A percentile compares a stretch with the other conserved stretches of the same genome.
Evolutionary conservation across 2,888 invertebrate species (phyloP).

Genomic region (Tiphia femorata): DNA sequence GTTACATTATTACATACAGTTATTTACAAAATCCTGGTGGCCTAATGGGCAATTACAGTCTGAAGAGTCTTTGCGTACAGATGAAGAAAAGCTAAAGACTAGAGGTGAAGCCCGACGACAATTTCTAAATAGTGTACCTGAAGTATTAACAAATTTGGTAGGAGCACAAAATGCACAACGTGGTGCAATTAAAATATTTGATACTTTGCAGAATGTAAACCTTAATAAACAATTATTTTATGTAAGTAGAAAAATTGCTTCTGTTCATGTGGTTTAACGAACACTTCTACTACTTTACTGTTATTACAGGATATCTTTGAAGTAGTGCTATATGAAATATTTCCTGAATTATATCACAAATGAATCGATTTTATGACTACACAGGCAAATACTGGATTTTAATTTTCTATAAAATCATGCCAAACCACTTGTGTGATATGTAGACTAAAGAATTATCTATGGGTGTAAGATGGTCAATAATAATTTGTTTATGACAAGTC

Average conservation of each 20-base stretch:
- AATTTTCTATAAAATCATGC: neutral
- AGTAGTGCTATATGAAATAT: slow-evolving; percentile 70
- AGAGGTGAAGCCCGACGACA: slow-evolving; percentile 78
- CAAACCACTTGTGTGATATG: neutral
- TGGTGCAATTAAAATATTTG: slow-evolving; percentile 88
- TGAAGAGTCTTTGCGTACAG: slow-evolving; percentile 71
- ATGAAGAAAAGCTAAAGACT: slow-evolving; percentile 77
- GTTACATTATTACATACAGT: slow-evolving; percentile 88
- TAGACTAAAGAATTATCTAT: too few species aligned
- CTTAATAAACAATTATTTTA: slow-evolving; percentile 93
- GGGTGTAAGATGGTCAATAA: too few species aligned
- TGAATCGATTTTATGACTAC: slow-evolving; percentile 24
- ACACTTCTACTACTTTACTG: too few species aligned
- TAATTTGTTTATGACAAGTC: too few species aligned
- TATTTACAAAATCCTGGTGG: slow-evolving; percentile 90
- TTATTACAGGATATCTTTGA: slow-evolving; percentile 71
- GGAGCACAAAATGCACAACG: slow-evolving; percentile 87
- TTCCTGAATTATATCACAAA: slow-evolving; percentile 69
- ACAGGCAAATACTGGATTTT: neutral
- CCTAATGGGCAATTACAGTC: slow-evolving; percentile 83
- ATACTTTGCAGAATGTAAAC: slow-evolving; percentile 85
- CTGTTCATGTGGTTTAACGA: neutral
- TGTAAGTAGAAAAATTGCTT: slow-evolving; percentile 73
- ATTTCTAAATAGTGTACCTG: slow-evolving; percentile 81
- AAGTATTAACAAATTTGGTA: slow-evolving; percentile 85